These are phyloP conservation scores for Ianthella basta DNA, from an alignment of 37 sponge, comb jelly and placozoan species.

Conservation along the genomic window DNA sequence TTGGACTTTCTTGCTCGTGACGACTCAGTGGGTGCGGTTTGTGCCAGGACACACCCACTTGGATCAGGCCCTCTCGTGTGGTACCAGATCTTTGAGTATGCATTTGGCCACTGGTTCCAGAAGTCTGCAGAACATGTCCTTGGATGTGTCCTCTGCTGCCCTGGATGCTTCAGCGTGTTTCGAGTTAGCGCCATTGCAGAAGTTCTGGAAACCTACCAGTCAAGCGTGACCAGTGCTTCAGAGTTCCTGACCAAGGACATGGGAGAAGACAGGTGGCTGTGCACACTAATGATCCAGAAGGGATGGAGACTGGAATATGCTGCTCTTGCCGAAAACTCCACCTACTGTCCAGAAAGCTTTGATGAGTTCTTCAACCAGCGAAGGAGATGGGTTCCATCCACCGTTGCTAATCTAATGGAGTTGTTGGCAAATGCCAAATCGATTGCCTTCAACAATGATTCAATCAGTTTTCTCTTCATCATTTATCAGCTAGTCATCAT, in stretches of 20 bases:
- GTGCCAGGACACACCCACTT: slow-evolving; percentile 87
- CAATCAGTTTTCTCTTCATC: slow-evolving; percentile 73
- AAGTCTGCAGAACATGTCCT: slow-evolving; percentile 85
- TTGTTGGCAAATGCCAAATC: slow-evolving; percentile 44
- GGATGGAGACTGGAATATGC: slow-evolving; percentile 87
- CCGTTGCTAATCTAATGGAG: slow-evolving; percentile 78
- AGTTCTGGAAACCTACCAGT: slow-evolving; percentile 67
- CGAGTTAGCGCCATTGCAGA: slow-evolving; percentile 73
- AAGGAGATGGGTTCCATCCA: slow-evolving; percentile 88
- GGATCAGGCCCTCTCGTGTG: slow-evolving; percentile 85
- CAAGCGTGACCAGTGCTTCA: slow-evolving; percentile 57
- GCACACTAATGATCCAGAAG: slow-evolving; percentile 85
- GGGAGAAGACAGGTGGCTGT: slow-evolving; percentile 96
- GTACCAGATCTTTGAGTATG: slow-evolving; percentile 93
- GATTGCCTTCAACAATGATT: slow-evolving; percentile 65
- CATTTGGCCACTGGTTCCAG: slow-evolving; percentile 89
- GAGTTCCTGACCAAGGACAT: slow-evolving; percentile 94
- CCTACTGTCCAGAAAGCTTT: slow-evolving; percentile 81
- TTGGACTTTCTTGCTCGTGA: slow-evolving; percentile 79
- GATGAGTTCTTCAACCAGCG: slow-evolving; percentile 92
- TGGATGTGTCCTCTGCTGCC: slow-evolving; percentile 91
- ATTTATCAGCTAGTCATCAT: slow-evolving; percentile 76
- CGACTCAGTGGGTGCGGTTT: slow-evolving; percentile 78
- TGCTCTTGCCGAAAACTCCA: slow-evolving; percentile 79
- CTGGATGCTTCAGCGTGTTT: slow-evolving; percentile 89